Evolutionary conservation across 2,888 invertebrate genomes (phyloP).

Genomic region (Andricus quercusramuli): DNA sequence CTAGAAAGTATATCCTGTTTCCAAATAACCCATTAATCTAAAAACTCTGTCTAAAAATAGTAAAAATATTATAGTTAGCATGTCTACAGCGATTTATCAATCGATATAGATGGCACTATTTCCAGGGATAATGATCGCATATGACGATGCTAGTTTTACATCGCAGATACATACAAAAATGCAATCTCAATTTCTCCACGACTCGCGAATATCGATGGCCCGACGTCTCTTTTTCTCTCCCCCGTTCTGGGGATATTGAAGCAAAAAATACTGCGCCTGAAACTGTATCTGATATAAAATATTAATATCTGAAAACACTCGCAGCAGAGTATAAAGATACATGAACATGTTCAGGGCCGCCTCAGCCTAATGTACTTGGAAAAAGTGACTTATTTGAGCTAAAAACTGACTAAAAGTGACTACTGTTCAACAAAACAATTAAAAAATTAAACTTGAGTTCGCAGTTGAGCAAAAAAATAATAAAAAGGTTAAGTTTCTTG

Average conservation of each 20-base stretch:
- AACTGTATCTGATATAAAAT: not conserved
- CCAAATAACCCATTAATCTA: not conserved
- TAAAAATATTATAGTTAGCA: not conserved
- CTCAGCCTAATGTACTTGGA: no score
- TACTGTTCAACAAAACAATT: no score
- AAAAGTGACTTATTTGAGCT: no score
- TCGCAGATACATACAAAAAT: not conserved
- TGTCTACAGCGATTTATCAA: slow-evolving; percentile 2
- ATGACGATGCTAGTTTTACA: slow-evolving; percentile 11
- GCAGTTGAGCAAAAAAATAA: no score
- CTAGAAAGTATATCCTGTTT: not conserved
- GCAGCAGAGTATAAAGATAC: not conserved
- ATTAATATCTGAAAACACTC: not conserved
- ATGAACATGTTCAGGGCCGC: no score
- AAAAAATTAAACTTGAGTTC: no score
- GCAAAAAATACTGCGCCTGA: not conserved
- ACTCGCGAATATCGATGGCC: not conserved
- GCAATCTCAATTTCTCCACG: slow-evolving; percentile 2
- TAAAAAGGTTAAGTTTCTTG: no score
- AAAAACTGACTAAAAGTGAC: no score
- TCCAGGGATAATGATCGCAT: not conserved
- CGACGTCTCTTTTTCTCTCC: not conserved
- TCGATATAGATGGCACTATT: not conserved
- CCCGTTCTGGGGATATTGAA: not conserved
- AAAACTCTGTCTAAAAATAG: not conserved